A percentile compares a stretch with the other conserved stretches of the same genome.
phyloP scores from a whole-genome alignment of 2,888 invertebrate genomes.

The Gonocerus acuteangulatus region DNA sequence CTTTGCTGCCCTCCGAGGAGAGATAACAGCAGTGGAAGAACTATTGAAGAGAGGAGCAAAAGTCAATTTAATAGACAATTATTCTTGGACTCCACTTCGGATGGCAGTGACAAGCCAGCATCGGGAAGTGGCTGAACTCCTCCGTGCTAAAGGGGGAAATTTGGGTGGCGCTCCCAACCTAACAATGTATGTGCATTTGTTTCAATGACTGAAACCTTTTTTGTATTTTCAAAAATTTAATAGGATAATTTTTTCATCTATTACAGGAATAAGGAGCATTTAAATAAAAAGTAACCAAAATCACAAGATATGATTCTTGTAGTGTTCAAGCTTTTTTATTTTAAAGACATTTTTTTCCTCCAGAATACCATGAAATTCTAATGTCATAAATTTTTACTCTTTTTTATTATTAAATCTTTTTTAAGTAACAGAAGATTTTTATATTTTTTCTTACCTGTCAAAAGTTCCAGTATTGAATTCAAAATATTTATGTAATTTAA shows the following conservation, averaged over 20 bases:
- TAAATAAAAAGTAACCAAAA: no score
- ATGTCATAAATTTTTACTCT: no score
- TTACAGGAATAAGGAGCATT: background rate
- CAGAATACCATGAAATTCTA: no score
- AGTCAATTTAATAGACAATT: background rate
- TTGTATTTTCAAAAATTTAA: background rate
- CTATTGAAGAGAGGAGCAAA: background rate
- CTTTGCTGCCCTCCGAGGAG: background rate
- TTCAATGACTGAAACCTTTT: no score
- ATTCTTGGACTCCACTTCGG: background rate
- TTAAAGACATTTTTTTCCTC: no score
- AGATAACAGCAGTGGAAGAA: background rate
- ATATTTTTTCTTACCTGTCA: no score
- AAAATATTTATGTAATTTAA: no score
- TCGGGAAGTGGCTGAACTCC: background rate
- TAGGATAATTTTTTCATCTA: background rate
- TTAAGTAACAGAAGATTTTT: no score
- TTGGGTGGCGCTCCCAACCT: background rate
- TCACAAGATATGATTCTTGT: no score
- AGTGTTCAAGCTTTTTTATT: no score
- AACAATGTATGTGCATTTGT: background rate
- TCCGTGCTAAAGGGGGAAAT: background rate
- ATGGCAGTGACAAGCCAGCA: background rate
- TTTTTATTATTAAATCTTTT: no score
- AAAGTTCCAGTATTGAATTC: no score